A percentile compares a stretch with the other conserved stretches of the same genome.
phyloP scores from a whole-genome alignment of 2,113 vertebrate genomes.

The Macaca fascicularis region T2T-MFA8v1.1 NC_088390.1:75602001-75602500 shows the following conservation, averaged over 20 bases:
- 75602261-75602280: not conserved
- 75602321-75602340: not conserved
- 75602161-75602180: not conserved
- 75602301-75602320: not conserved
- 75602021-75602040: not conserved
- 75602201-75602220: not conserved
- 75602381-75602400: not conserved
- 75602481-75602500: conserved; percentile 87
- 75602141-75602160: not conserved
- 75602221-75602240: not conserved
- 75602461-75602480: not conserved
- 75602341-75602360: not conserved
- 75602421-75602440: not conserved
- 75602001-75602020: rapidly evolving
- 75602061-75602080: too few species aligned
- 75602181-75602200: not conserved
- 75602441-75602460: not conserved
- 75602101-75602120: not conserved
- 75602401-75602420: not conserved
- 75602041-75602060: not conserved
- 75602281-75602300: not conserved
- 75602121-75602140: too few species aligned
- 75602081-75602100: not conserved
- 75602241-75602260: not conserved
- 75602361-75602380: not conserved